Conservation (phyloP, 1,140 invertebrate genomes). For the Liolophura sinensis region DNA sequence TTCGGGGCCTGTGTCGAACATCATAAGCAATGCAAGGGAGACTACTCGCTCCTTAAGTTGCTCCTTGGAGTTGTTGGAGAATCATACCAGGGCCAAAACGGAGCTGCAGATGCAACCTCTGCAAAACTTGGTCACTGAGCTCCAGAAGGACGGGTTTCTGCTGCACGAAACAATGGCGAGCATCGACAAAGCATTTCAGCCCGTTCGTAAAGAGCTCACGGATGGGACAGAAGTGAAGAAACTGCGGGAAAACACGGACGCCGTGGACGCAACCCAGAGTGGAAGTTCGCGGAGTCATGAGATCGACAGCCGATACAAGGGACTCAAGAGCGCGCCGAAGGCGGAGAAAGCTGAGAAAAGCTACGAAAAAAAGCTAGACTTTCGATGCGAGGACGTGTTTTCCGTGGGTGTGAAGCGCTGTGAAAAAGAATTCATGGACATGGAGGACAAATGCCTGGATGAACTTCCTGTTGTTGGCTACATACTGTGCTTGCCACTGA, state of each 20-base stretch:
- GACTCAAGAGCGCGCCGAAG: background rate
- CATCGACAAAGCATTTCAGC: constrained; percentile 12
- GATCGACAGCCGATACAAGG: constrained; percentile 19
- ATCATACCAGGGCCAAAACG: constrained; percentile 31
- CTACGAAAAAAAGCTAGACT: constrained; percentile 36
- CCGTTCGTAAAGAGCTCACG: constrained; percentile 16
- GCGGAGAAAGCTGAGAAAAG: constrained; percentile 12
- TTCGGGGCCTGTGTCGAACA: constrained; percentile 22
- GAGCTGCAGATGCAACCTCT: constrained; percentile 32
- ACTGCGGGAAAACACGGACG: constrained; percentile 9
- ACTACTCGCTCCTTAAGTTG: constrained; percentile 33
- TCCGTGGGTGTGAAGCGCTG: constrained; percentile 29
- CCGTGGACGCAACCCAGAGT: constrained; percentile 8
- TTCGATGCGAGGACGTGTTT: constrained; percentile 38
- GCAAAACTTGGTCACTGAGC: constrained; percentile 25
- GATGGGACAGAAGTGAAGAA: constrained; percentile 13
- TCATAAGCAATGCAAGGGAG: constrained; percentile 29
- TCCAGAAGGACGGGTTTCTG: constrained; percentile 20
- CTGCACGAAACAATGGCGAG: constrained; percentile 13
- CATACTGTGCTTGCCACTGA: constrained; percentile 49
- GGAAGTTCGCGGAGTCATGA: background rate
- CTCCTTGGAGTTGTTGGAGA: constrained; percentile 33
- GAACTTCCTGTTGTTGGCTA: constrained; percentile 39
- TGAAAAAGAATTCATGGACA: constrained; percentile 21
- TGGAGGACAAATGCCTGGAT: constrained; percentile 31